Conservation (phyloP, 2,797 vertebrate genomes). For the Triplophysa yarkandensis region DNA sequence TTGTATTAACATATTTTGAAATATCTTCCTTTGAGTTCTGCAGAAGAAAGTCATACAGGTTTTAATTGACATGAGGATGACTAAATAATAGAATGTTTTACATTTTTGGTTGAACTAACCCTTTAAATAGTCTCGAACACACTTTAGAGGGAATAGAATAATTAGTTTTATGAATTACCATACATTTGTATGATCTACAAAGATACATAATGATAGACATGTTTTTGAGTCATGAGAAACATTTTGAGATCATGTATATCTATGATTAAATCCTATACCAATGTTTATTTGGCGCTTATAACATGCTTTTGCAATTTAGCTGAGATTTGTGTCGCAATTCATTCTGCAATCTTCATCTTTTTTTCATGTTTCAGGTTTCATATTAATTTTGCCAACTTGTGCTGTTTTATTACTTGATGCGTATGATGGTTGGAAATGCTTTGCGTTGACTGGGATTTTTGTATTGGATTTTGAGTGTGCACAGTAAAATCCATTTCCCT, state of each 20-base stretch:
- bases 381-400: constrained; percentile 13
- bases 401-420: constrained; percentile 15
- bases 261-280: constrained; percentile 16
- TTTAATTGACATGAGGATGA: too few species aligned
- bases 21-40: too few species aligned
- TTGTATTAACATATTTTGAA: too few species aligned
- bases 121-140: background rate
- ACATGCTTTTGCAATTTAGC: constrained; percentile 23
- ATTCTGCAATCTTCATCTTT: constrained; percentile 13
- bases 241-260: constrained; percentile 12
- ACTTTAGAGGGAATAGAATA: background rate
- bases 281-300: constrained; percentile 2
- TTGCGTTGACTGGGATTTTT: constrained; percentile 40
- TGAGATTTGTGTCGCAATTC: constrained; percentile 23
- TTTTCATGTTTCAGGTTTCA: background rate
- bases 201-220: background rate
- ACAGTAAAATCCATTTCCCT: constrained; percentile 22
- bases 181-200: constrained; percentile 30
- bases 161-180: constrained; percentile 10
- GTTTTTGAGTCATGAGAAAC: background rate
- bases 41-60: too few species aligned
- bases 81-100: too few species aligned
- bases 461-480: background rate
- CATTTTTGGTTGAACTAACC: too few species aligned
- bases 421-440: constrained; percentile 18